Percentiles rank a stretch among this genome's conserved stretches.
These are phyloP conservation scores for Caracal caracal DNA, from an alignment of 2,113 vertebrate genomes.

Conservation along the genomic window DNA sequence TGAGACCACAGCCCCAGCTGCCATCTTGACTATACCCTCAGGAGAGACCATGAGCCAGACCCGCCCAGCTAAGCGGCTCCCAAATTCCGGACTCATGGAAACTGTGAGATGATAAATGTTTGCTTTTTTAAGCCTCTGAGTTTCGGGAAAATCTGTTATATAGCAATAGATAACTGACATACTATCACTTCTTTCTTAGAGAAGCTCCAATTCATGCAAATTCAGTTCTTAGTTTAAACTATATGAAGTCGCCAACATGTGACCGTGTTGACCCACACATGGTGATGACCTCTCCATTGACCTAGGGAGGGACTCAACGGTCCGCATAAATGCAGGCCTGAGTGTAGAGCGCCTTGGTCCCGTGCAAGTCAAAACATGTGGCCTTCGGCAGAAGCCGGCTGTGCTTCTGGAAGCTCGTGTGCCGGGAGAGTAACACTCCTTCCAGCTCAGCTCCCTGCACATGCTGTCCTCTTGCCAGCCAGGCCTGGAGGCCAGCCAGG, in stretches of 20 bases:
- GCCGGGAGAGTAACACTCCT: rapidly evolving
- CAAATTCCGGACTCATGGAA: not conserved
- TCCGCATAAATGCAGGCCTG: not conserved
- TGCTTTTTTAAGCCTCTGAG: not conserved
- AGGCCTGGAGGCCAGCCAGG: not conserved
- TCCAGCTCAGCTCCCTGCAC: not conserved
- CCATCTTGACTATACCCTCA: not conserved
- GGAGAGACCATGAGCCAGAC: not conserved
- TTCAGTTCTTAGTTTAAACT: not conserved
- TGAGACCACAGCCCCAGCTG: not conserved
- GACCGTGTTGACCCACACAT: not conserved
- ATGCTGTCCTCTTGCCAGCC: not conserved
- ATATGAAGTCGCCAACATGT: not conserved
- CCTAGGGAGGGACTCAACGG: not conserved
- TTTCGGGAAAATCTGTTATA: not conserved
- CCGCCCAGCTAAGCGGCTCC: not conserved
- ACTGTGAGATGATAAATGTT: not conserved
- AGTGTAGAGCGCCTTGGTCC: not conserved
- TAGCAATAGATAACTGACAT: not conserved
- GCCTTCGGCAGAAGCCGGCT: no score
- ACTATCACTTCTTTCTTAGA: not conserved
- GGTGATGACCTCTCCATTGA: not conserved
- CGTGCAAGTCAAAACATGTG: not conserved
- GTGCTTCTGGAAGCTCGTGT: not conserved
- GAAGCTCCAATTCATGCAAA: not conserved